These are phyloP conservation scores for Drosophila setosimentum DNA, from an alignment of 2,888 invertebrate species.

Conservation along the genomic window DNA sequence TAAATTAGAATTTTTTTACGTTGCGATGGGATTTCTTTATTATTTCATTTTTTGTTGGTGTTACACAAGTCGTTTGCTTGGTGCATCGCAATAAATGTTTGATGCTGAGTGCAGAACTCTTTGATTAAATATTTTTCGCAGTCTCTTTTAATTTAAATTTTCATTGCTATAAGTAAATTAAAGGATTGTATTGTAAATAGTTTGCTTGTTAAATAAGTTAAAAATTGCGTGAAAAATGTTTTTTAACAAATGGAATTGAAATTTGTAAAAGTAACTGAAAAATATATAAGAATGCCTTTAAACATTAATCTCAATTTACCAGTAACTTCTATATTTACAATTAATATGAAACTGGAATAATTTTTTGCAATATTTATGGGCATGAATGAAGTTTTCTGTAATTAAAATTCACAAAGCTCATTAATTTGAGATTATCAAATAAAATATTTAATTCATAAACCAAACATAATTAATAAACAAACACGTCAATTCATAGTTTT, in stretches of 20 bases:
- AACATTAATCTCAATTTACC: neutral
- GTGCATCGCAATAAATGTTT: slow-evolving; percentile 27
- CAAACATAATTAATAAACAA: neutral
- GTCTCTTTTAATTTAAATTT: slow-evolving; percentile 13
- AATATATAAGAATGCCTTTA: neutral
- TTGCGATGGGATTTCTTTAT: slow-evolving; percentile 33
- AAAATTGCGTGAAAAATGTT: neutral
- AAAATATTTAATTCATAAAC: neutral
- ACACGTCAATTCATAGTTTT: neutral
- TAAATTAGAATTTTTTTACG: slow-evolving; percentile 70
- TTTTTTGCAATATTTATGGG: neutral
- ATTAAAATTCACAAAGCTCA: neutral
- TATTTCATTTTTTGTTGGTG: neutral
- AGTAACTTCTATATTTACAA: neutral
- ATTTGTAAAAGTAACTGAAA: neutral
- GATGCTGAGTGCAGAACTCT: slow-evolving; percentile 7
- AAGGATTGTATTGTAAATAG: neutral
- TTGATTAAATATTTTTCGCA: slow-evolving; percentile 29
- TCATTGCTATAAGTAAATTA: neutral
- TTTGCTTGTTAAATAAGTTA: neutral
- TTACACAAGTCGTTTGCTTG: slow-evolving; percentile 9
- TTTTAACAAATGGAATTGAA: neutral
- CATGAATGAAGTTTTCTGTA: neutral
- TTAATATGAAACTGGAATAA: neutral
- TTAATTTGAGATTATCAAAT: neutral